A percentile compares a stretch with the other conserved stretches of the same genome.
phyloP scores from a whole-genome alignment of 2,113 vertebrate species.

The Phaethon lepturus region DNA sequence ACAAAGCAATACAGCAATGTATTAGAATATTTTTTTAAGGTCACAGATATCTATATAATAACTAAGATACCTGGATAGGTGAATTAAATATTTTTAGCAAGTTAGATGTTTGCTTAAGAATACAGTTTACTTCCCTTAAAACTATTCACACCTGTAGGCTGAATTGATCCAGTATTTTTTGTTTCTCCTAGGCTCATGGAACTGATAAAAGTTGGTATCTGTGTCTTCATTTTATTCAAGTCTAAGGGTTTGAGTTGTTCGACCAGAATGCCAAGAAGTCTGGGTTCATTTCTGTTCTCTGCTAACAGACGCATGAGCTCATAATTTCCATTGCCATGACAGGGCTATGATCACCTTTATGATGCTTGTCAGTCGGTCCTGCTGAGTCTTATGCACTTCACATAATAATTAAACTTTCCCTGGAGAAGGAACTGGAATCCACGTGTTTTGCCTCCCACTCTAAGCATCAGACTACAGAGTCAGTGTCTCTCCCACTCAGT shows the following conservation, averaged over 20 bases:
- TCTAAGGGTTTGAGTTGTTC: not conserved
- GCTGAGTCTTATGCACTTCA: not conserved
- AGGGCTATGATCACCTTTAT: not conserved
- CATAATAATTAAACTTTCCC: not conserved
- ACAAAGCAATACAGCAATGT: not conserved
- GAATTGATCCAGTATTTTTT: not conserved
- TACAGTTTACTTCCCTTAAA: not conserved
- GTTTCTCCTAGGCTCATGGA: not conserved
- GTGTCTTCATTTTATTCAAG: not conserved
- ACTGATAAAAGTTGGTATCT: not conserved
- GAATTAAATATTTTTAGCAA: not conserved
- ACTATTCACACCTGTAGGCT: not conserved
- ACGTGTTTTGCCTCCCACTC: conserved; percentile 46
- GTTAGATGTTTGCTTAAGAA: not conserved
- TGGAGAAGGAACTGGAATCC: not conserved
- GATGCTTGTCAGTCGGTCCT: not conserved
- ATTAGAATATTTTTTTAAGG: not conserved
- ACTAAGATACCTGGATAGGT: not conserved
- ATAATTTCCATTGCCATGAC: not conserved
- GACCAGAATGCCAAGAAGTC: not conserved
- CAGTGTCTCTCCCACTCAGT: conserved; percentile 17
- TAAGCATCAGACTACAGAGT: conserved; percentile 21
- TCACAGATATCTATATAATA: not conserved
- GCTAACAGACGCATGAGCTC: not conserved
- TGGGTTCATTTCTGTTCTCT: not conserved